Percentiles rank a stretch among this genome's conserved stretches.
These are phyloP conservation scores for Psilopogon haemacephalus DNA, from an alignment of 2,113 vertebrate species.

Conservation along the genomic window DNA sequence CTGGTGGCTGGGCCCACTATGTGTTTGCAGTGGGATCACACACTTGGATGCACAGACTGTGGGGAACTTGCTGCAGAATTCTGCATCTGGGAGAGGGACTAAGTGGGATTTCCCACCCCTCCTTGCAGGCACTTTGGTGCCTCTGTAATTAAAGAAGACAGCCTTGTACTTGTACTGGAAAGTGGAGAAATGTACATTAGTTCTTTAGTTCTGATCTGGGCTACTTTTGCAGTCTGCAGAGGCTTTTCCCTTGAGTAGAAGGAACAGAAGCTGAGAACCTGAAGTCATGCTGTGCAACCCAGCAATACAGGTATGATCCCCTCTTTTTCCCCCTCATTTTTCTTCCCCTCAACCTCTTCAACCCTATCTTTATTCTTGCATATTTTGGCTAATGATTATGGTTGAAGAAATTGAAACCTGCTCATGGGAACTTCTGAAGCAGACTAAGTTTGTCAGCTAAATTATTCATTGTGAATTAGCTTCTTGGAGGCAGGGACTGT, in stretches of 20 bases:
- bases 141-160: background rate
- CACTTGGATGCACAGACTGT: background rate
- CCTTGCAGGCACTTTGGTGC: background rate
- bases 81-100: background rate
- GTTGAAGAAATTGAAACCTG: slow-evolving; percentile 35
- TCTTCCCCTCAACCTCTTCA: slow-evolving; percentile 32
- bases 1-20: background rate
- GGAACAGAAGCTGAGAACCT: slow-evolving; percentile 1
- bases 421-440: slow-evolving; percentile 43
- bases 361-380: slow-evolving; percentile 8
- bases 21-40: background rate
- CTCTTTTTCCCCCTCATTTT: background rate
- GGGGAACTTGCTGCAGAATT: background rate
- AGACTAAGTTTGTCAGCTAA: slow-evolving; percentile 47
- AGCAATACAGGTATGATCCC: background rate
- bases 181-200: background rate
- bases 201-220: background rate
- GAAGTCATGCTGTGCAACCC: background rate
- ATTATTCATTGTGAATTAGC: slow-evolving; percentile 61
- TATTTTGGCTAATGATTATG: slow-evolving; percentile 49
- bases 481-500: slow-evolving; percentile 39
- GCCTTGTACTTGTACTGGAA: background rate
- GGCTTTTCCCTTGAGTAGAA: background rate
- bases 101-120: background rate
- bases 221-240: background rate